Evolutionary conservation across 2,888 invertebrate species (phyloP).

Genomic region (Plagiodera versicolora): DNA sequence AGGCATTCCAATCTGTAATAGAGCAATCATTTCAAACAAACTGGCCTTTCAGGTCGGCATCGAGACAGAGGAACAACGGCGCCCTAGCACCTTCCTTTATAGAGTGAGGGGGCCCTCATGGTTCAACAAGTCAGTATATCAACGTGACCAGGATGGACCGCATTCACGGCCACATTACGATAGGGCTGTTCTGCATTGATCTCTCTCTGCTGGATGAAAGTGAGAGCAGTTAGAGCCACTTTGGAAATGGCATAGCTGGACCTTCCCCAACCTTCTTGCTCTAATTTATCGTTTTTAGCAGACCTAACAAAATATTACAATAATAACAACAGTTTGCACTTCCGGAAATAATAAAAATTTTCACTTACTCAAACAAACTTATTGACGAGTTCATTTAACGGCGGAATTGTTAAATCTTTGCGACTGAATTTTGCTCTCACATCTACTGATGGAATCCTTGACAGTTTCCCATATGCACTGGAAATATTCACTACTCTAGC

Average conservation of each 20-base stretch:
- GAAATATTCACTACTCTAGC: constrained; percentile 78
- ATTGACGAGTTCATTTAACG: constrained; percentile 64
- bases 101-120: constrained; percentile 64
- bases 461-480: constrained; percentile 67
- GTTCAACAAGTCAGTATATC: constrained; percentile 76
- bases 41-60: constrained; percentile 64
- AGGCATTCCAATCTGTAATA: constrained; percentile 60
- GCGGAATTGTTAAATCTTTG: constrained; percentile 60
- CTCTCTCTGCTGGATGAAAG: constrained; percentile 66
- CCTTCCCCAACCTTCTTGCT: constrained; percentile 47
- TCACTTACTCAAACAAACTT: constrained; percentile 65
- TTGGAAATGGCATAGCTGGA: constrained; percentile 73
- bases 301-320: constrained; percentile 41
- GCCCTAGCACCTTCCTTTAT: constrained; percentile 64
- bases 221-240: constrained; percentile 70
- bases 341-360: too few relatives aligned
- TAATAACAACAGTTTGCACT: too few relatives aligned
- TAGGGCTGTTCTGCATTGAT: constrained; percentile 57
- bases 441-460: constrained; percentile 61
- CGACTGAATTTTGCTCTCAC: constrained; percentile 61
- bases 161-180: constrained; percentile 69
- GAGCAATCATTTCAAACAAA: constrained; percentile 65
- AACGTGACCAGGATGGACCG: constrained; percentile 74
- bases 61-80: constrained; percentile 65
- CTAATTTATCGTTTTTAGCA: constrained; percentile 39